Conservation (phyloP, 2,113 vertebrate species). For the Haemorhous mexicanus region DNA sequence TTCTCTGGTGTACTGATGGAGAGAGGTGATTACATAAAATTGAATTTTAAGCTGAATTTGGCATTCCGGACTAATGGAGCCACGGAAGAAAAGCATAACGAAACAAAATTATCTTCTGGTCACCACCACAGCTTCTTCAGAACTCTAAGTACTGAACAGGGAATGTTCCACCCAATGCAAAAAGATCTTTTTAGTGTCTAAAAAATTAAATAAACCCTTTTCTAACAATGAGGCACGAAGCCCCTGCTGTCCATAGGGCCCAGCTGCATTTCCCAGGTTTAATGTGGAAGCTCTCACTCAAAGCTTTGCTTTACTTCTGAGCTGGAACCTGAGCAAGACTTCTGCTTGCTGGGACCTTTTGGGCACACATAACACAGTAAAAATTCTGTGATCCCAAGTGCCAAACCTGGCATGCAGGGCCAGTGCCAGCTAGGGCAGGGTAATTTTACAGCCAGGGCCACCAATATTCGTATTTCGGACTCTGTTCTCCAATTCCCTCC, state of each 20-base stretch:
- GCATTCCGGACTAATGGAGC: background rate
- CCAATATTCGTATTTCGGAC: background rate
- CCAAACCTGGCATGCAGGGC: background rate
- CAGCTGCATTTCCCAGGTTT: background rate
- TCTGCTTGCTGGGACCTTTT: background rate
- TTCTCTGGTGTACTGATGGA: background rate
- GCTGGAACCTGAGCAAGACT: background rate
- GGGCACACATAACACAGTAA: accelerated
- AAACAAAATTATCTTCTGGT: background rate
- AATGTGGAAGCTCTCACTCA: background rate
- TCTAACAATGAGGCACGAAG: background rate
- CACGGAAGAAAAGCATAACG: background rate
- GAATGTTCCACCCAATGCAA: background rate
- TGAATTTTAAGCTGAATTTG: conserved; percentile 26
- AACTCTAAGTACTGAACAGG: background rate
- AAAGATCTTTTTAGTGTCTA: background rate
- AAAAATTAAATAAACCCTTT: background rate
- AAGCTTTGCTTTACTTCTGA: background rate
- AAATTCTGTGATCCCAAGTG: background rate
- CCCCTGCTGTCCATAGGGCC: background rate
- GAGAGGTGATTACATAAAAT: background rate
- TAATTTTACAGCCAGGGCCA: background rate
- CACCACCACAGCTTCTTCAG: background rate
- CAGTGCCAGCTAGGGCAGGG: background rate
- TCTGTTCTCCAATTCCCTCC: background rate